These are phyloP conservation scores for Pseudococcus longispinus DNA, from an alignment of 2,888 invertebrate species.

Conservation along the genomic window DNA sequence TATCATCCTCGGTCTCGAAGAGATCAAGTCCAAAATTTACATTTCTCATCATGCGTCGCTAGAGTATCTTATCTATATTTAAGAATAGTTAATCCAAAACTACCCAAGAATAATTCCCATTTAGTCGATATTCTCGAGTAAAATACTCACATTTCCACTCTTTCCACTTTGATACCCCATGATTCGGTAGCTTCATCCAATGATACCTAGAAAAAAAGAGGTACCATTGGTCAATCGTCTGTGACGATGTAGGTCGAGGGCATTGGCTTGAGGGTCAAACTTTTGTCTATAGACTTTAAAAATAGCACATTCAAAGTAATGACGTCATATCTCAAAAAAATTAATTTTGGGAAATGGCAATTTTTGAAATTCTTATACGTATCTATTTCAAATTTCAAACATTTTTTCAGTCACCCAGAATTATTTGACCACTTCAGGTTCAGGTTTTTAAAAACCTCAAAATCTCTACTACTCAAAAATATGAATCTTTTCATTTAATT, in stretches of 20 bases:
- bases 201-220: slow-evolving; percentile 66
- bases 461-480: too few species aligned
- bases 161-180: slow-evolving; percentile 94
- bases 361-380: too few species aligned
- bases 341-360: too few species aligned
- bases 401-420: too few species aligned
- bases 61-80: neutral
- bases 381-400: too few species aligned
- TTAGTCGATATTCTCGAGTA: neutral
- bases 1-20: neutral
- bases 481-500: too few species aligned
- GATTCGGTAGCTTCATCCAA: slow-evolving; percentile 90
- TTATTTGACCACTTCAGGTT: too few species aligned
- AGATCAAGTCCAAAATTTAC: slow-evolving; percentile 9
- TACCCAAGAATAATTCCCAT: neutral
- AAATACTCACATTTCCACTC: slow-evolving; percentile 90
- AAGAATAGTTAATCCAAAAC: neutral
- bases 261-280: too few species aligned
- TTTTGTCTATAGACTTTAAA: too few species aligned
- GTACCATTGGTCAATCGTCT: neutral
- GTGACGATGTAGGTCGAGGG: neutral
- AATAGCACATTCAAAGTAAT: too few species aligned
- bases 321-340: too few species aligned
- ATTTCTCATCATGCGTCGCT: slow-evolving; percentile 37
- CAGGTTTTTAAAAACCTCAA: too few species aligned